Evolutionary conservation across 2,888 invertebrate genomes (phyloP), one percentile per base, ranked within the genome.

Genomic region (Drosophila cognata): DNA sequence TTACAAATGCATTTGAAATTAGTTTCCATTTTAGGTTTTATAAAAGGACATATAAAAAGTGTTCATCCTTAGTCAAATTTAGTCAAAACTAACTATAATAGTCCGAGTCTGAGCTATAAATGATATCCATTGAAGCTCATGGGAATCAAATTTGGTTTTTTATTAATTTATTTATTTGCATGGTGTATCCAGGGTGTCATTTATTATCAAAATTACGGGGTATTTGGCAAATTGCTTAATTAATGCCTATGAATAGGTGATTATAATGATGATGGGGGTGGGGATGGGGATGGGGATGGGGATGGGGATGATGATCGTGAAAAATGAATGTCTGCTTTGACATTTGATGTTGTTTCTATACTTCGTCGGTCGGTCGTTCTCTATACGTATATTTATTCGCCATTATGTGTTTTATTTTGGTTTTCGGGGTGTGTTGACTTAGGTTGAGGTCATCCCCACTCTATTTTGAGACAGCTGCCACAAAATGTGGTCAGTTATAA

Each of bases 391-490:
- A 31, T 70, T 36, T 28, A 31, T 36, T 21, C 28, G 10, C 25
- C 25, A 16, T 46, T 46, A 46, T 46, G 21, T 46, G 46, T 29
- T 38, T 29, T 36, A 21, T 33, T 66, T 5, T 31, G 59, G 55
- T 38, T 51, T 51, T 60, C 52, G 55, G 70, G 81, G 77, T 63
- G 79, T 72, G 77, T 81, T 75, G 77, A 71, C 77, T 71, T 58
- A 79, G 79, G 73, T 65, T 81, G 74, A 74, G 70, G 74, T 71
- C 80, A 82, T 68, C 58, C 52, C 48, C 59, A 31, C 58, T 60
- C 18, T 13, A 33, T 46, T 46, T 46, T 8, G 33, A 43, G 46
- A 50, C 46, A 50, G 60, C 43, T 71, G 68, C 10, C 41, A 55
- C 53, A 46, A 51, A 62, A 55, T 80, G 58, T 77, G 70, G 66